These are phyloP conservation scores for Bombus haemorrhoidalis DNA, from an alignment of 1,140 invertebrate genomes.

Conservation along the genomic window DNA sequence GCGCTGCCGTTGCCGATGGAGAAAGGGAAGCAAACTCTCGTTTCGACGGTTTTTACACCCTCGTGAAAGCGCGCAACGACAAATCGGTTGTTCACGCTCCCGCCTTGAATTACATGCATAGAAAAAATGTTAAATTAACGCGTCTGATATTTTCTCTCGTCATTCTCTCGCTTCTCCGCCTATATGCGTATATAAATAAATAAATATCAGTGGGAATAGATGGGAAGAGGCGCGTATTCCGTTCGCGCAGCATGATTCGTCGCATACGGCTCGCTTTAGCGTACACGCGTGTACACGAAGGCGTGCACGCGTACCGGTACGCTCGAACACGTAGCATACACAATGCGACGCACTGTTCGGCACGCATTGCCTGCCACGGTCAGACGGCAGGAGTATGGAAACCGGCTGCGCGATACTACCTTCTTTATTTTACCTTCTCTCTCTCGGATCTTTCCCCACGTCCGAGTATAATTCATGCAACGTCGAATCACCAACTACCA, in stretches of 20 bases:
- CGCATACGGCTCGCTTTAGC: neutral
- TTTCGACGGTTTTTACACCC: slow-evolving; percentile 3
- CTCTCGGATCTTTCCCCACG: slow-evolving; percentile 6
- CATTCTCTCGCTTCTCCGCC: neutral
- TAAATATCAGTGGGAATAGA: neutral
- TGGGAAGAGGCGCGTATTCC: slow-evolving; percentile 34
- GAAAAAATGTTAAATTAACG: neutral
- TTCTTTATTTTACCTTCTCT: slow-evolving; percentile 35
- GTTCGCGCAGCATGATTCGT: slow-evolving; percentile 24
- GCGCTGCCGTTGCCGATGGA: neutral
- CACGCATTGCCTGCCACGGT: slow-evolving; percentile 45
- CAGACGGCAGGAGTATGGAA: slow-evolving; percentile 54
- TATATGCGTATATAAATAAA: neutral
- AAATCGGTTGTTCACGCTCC: neutral
- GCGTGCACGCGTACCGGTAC: slow-evolving; percentile 34
- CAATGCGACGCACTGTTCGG: slow-evolving; percentile 63
- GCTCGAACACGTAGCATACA: slow-evolving; percentile 42
- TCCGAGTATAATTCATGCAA: slow-evolving; percentile 37
- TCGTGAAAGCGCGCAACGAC: neutral
- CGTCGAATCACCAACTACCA: slow-evolving; percentile 51
- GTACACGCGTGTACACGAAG: slow-evolving; percentile 29
- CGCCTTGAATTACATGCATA: neutral
- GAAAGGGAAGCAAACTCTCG: neutral
- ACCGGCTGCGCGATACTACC: slow-evolving; percentile 52
- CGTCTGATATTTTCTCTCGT: neutral